Evolutionary conservation across 2,888 invertebrate genomes (phyloP).

Genomic region (Dryadula phaetusa): DNA sequence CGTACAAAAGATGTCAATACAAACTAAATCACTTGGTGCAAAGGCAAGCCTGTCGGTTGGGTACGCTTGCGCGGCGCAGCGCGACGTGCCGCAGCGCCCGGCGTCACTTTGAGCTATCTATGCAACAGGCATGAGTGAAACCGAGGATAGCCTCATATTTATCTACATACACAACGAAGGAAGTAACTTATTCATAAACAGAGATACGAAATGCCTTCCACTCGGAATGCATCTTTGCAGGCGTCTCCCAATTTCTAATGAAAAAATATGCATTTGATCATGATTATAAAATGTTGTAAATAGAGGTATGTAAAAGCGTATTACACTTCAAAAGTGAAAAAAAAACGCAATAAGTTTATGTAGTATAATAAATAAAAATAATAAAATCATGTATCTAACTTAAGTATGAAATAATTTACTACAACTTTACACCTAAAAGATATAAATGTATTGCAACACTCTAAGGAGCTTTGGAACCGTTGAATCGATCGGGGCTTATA

Average conservation of each 20-base stretch:
- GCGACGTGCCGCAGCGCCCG: conserved; percentile 43
- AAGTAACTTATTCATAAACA: conserved; percentile 73
- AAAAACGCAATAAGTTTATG: conserved; percentile 72
- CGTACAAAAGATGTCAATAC: conserved; percentile 84
- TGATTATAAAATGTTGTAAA: conserved; percentile 79
- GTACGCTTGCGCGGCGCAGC: conserved; percentile 57
- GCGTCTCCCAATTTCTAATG: conserved; percentile 69
- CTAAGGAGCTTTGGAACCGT: conserved; percentile 82
- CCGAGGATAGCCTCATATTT: conserved; percentile 79
- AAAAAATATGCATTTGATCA: conserved; percentile 78
- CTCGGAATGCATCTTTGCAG: conserved; percentile 75
- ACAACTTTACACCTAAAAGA: conserved; percentile 80
- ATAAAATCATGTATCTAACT: conserved; percentile 79
- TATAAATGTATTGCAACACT: conserved; percentile 82
- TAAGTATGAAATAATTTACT: conserved; percentile 83
- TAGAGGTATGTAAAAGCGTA: conserved; percentile 82
- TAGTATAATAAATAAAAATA: conserved; percentile 79
- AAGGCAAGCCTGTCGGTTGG: conserved; percentile 82
- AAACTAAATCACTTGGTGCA: conserved; percentile 85
- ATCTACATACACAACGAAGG: conserved; percentile 74
- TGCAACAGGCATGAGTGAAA: conserved; percentile 75
- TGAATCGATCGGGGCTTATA: conserved; percentile 69
- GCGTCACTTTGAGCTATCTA: conserved; percentile 61
- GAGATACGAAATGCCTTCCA: conserved; percentile 70
- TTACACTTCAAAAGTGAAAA: conserved; percentile 80